Evolutionary conservation across 2,797 vertebrate species (phyloP).

Genomic region (Brachyrhaphis roseni): DNA sequence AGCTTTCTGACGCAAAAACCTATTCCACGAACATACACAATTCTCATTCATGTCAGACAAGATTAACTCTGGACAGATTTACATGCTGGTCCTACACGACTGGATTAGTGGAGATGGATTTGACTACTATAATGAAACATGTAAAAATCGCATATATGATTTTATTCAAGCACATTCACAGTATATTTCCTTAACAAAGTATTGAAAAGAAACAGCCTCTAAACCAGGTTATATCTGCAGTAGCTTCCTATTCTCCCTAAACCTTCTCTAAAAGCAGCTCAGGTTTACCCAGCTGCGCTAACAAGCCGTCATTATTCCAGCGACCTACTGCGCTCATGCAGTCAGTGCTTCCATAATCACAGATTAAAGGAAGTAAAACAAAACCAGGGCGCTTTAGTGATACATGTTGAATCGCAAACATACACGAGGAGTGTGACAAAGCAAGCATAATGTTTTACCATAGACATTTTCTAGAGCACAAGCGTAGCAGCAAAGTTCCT

Average conservation of each 20-base stretch:
- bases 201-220: background rate
- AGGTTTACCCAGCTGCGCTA: slow-evolving; percentile 22
- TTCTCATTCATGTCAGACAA: slow-evolving; percentile 27
- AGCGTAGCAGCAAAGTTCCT: background rate
- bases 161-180: background rate
- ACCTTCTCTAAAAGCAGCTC: background rate
- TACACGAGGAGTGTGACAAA: background rate
- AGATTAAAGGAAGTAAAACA: slow-evolving; percentile 12
- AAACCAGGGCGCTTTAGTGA: slow-evolving; percentile 3
- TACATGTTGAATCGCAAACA: background rate
- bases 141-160: background rate
- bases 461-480: background rate
- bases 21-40: slow-evolving; percentile 16
- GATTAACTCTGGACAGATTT: slow-evolving; percentile 23
- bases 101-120: slow-evolving; percentile 25
- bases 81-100: slow-evolving; percentile 12
- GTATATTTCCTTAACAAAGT: background rate
- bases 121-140: background rate
- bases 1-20: slow-evolving; percentile 13
- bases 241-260: background rate
- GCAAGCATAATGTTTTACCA: background rate
- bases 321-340: slow-evolving; percentile 8
- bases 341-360: slow-evolving; percentile 17
- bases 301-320: slow-evolving; percentile 28
- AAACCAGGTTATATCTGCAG: background rate